Base-by-base conservation (phyloP, 1,140 invertebrate species). In the Aphelinus atriplicis region DNA sequence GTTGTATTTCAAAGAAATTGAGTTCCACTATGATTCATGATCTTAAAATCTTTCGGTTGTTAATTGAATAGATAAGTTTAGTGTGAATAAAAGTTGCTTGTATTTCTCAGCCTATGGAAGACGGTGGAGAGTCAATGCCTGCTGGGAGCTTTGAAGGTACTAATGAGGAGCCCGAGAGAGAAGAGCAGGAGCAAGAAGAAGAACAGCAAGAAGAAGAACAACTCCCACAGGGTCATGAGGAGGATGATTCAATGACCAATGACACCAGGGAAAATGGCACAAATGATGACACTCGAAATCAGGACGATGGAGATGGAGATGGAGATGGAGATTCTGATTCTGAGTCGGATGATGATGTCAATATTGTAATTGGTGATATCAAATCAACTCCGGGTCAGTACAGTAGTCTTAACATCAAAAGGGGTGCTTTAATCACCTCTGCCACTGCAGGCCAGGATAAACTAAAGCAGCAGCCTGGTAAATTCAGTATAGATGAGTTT, bases 401-500 rank as follows among this genome's bases (percentile, higher is more conserved):
- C 81, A 89, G 89, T 58, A 91, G 89, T 81, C 85, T 93, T 57
- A 93, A 93, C 82, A 91, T 93, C 43, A 93, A 92, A 80, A 85
- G 90, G 81, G 88, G 91, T 7, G 89, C 88, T 73, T 87, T 91
- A 53, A 71, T 93, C 3, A 86, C 90, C 10, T 88, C 89, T 1
- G 84, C 87, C 0, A 85, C 87, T 2, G 86, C 87, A n/a, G 89
- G 88, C 7, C 87, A 86, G 1, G 89, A 89, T 51, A 92, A 93
- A 50, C 79, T 88, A 2, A 91, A 91, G 60, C 90, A 91, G 53
- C 90, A 91, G 73, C 90, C 92, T 48, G 94, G 94, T 42, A 96
- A 96, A 86, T 95, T 96, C 78, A 93, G 91, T 74, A 91, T 95
- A 55, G 95, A 96, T 79, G 95, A 96, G 80, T 94, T 96, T 82